Conservation (phyloP, 2,113 vertebrate genomes). For the Mugil cephalus region DNA sequence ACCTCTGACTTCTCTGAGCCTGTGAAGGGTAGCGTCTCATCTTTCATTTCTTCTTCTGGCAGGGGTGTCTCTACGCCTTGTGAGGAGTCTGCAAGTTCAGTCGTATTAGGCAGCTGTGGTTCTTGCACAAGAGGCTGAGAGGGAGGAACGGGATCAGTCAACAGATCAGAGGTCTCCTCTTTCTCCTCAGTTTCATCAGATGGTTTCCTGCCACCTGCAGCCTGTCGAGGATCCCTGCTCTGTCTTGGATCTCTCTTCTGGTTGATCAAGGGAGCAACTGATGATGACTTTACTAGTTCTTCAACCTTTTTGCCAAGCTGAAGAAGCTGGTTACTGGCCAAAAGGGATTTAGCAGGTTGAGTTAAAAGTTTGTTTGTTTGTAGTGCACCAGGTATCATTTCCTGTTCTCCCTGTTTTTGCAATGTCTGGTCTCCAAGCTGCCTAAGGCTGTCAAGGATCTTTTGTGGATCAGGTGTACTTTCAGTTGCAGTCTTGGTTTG, state of each 20-base stretch:
- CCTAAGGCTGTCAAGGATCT: slow-evolving; percentile 91
- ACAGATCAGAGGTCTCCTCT: slow-evolving; percentile 55
- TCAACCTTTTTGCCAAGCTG: slow-evolving; percentile 86
- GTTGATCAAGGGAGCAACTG: slow-evolving; percentile 80
- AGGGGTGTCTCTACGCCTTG: slow-evolving; percentile 28
- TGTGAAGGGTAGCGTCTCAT: slow-evolving; percentile 69
- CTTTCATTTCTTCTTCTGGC: slow-evolving; percentile 60
- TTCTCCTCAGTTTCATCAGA: slow-evolving; percentile 76
- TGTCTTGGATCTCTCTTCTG: slow-evolving; percentile 88
- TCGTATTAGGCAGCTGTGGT: slow-evolving; percentile 10
- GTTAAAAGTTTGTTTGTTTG: slow-evolving; percentile 88
- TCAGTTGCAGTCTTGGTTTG: slow-evolving; percentile 72
- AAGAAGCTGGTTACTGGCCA: slow-evolving; percentile 85
- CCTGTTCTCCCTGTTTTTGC: slow-evolving; percentile 89
- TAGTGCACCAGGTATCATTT: slow-evolving; percentile 79
- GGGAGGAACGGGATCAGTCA: slow-evolving; percentile 30
- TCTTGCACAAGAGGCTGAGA: slow-evolving; percentile 40
- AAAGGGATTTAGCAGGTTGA: slow-evolving; percentile 86
- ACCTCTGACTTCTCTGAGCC: slow-evolving; percentile 68
- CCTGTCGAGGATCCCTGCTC: slow-evolving; percentile 90
- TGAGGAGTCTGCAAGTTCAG: slow-evolving; percentile 44
- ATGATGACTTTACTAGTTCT: slow-evolving; percentile 76
- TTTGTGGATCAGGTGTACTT: slow-evolving; percentile 85
- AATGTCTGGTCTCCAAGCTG: slow-evolving; percentile 90
- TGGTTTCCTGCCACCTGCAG: slow-evolving; percentile 68